Evolutionary conservation across 2,888 invertebrate species (phyloP).

Genomic region (Dryadula phaetusa): DNA sequence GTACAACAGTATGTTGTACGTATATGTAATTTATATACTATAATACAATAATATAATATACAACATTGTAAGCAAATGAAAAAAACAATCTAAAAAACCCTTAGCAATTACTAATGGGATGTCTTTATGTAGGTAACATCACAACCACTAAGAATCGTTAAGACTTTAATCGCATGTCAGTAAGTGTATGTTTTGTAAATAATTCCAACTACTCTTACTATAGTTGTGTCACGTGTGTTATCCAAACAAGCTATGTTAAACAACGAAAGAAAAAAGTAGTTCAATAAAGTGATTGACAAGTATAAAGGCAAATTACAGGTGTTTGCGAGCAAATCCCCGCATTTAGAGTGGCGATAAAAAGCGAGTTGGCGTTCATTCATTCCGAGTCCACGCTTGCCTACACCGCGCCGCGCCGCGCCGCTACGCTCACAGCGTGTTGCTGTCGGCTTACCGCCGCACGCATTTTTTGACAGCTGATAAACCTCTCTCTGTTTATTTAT

Average conservation of each 20-base stretch:
- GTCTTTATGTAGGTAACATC: no score
- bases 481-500: slow-evolving; percentile 60
- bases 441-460: slow-evolving; percentile 58
- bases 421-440: slow-evolving; percentile 43
- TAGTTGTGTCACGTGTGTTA: neutral
- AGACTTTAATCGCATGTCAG: no score
- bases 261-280: slow-evolving; percentile 17
- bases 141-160: no score
- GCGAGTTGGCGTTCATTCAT: slow-evolving; percentile 62
- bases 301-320: slow-evolving; percentile 72
- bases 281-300: slow-evolving; percentile 41
- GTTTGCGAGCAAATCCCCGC: slow-evolving; percentile 64
- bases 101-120: no score
- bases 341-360: slow-evolving; percentile 75
- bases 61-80: no score
- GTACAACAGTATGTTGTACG: no score
- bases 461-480: slow-evolving; percentile 71
- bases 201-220: neutral
- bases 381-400: slow-evolving; percentile 45
- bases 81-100: no score
- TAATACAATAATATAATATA: no score
- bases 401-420: slow-evolving; percentile 42
- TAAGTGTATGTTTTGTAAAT: no score
- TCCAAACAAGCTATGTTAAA: slow-evolving; percentile 9
- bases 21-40: no score